phyloP scores from a whole-genome alignment of 2,888 invertebrate species.

The Drosophila mimetica region DNA sequence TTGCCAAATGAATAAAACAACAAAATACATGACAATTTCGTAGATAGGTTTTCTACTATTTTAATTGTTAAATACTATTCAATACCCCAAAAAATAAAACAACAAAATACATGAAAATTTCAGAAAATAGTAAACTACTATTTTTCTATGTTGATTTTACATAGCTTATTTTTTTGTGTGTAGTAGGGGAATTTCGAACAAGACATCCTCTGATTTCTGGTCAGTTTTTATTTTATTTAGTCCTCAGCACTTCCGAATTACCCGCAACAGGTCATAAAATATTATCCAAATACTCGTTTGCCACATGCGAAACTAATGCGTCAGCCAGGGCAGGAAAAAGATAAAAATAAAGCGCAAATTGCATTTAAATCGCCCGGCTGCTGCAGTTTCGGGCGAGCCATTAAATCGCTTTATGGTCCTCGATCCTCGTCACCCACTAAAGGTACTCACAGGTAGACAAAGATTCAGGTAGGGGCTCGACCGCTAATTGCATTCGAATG shows the following conservation, averaged over 20 bases:
- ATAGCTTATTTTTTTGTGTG: too few species aligned
- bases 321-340: slow-evolving; percentile 12
- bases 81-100: too few species aligned
- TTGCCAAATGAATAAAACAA: too few species aligned
- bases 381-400: slow-evolving; percentile 25
- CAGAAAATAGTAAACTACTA: too few species aligned
- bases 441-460: slow-evolving; percentile 13
- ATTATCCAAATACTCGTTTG: slow-evolving; percentile 1
- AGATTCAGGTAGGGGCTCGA: slow-evolving; percentile 21
- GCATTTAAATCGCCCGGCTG: slow-evolving; percentile 41
- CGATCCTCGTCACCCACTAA: slow-evolving; percentile 12
- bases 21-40: too few species aligned
- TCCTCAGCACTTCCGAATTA: slow-evolving; percentile 1
- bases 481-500: slow-evolving; percentile 47
- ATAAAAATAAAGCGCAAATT: slow-evolving; percentile 28
- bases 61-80: too few species aligned
- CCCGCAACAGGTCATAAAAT: slow-evolving; percentile 19
- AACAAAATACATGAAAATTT: too few species aligned
- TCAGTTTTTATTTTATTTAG: neutral
- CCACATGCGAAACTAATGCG: slow-evolving; percentile 32
- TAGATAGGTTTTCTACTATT: too few species aligned
- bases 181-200: too few species aligned
- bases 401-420: slow-evolving; percentile 38
- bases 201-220: neutral
- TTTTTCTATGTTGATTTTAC: too few species aligned